Conservation (phyloP, 1,140 invertebrate species). For the Campoletis sonorensis region DNA sequence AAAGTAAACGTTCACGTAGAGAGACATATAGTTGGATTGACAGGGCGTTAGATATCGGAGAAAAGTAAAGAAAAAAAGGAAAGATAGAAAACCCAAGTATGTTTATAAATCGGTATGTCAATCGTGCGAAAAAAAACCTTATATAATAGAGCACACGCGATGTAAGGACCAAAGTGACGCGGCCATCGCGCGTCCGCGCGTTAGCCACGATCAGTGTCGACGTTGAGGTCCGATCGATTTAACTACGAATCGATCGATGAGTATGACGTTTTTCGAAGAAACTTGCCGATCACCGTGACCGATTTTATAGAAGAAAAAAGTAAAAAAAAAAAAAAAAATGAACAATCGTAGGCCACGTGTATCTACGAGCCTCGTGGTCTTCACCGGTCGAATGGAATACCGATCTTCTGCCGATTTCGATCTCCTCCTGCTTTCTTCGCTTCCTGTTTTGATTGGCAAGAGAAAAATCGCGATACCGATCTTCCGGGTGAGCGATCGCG, state of each 20-base stretch:
- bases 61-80: not conserved
- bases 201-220: constrained; percentile 22
- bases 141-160: constrained; percentile 30
- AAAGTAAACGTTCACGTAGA: not conserved
- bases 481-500: not conserved
- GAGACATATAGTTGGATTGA: not conserved
- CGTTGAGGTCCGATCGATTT: not conserved
- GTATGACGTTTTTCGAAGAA: not conserved
- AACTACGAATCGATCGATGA: not conserved
- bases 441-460: not conserved
- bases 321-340: not conserved
- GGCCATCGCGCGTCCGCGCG: constrained; percentile 38
- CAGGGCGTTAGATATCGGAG: too few species aligned
- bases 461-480: constrained; percentile 6
- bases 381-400: not conserved
- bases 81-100: not conserved
- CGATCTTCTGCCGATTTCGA: not conserved
- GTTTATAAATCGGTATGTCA: not conserved
- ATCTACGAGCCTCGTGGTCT: not conserved
- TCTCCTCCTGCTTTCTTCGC: not conserved
- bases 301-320: not conserved
- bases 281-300: not conserved
- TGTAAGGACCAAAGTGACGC: constrained; percentile 23
- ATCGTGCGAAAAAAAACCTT: not conserved
- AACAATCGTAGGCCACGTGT: not conserved